Base-by-base conservation (phyloP, 2,113 vertebrate genomes). In the Epinephelus moara region DNA sequence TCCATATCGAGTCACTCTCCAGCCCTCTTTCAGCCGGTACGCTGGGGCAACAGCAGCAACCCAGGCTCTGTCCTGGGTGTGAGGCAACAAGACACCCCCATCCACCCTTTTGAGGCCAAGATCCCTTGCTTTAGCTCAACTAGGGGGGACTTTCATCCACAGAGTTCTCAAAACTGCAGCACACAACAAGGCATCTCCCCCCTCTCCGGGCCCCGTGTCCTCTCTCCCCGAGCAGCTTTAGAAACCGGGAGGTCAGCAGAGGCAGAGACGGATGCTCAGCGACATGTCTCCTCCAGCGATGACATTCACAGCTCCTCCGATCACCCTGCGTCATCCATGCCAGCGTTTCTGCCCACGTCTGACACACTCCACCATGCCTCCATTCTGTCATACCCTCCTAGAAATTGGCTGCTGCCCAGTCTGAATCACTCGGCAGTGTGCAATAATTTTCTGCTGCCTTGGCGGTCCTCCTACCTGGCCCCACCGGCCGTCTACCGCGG, bases 401-500 rank as follows among this genome's bases (percentile, higher is more conserved):
- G 67, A 14, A 85, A 45, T 4, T 91, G 92, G 85, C 74, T 91
- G 17, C 49, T 92, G 15, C 86, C 90, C 2, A 40, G 66, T 6
- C 8, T 89, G 53, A 85, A 56, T 59, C 82, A 84, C 49, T 13
- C 84, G 0, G 47, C 76, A 10, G 21, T 81, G 56, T 66, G 62
- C 49, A 84, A 59, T 47, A 85, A 74, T 33, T 72, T 89, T 1
- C 73, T 91, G 69, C 59, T 91, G n/a, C 91, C 92, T 3, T 94
- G 93, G 91, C 47, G 80, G n/a, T 82, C 90, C 8, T 45, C 85
- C 0, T 83, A 75, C 73, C 25, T 89, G 68, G 25, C 62, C n/a
- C 75, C 80, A 0, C 45, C 85, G n/a, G 59, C 77, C 6, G 37
- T 90, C 42, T 90, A 90, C 57, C 75, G 82, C 10, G 62, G 84